Evolutionary conservation across 2,888 invertebrate genomes (phyloP).

Genomic region (Phyllotreta cruciferae): DNA sequence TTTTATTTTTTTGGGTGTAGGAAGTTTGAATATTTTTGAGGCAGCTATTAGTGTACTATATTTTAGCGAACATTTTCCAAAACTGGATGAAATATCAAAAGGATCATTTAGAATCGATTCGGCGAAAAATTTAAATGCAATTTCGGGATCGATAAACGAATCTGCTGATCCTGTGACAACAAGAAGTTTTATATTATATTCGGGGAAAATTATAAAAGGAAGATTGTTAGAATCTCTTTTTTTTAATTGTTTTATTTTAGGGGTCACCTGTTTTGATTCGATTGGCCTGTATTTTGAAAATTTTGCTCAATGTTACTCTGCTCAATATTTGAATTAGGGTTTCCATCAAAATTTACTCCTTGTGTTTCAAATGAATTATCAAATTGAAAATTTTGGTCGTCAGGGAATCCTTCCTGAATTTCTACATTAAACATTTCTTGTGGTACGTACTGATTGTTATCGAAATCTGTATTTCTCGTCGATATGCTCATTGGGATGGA

Average conservation of each 20-base stretch:
- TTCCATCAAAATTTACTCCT: too few relatives aligned
- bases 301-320: too few relatives aligned
- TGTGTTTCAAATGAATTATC: background rate
- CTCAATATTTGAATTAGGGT: background rate
- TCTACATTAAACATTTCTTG: background rate
- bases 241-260: too few relatives aligned
- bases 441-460: background rate
- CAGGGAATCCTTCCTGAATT: background rate
- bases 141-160: conserved; percentile 34
- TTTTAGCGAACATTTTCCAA: conserved; percentile 6
- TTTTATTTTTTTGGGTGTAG: conserved; percentile 17
- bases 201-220: conserved; percentile 33
- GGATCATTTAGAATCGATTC: conserved; percentile 25
- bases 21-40: conserved; percentile 1
- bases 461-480: background rate
- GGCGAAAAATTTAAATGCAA: conserved; percentile 29
- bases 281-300: too few relatives aligned
- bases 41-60: too few relatives aligned
- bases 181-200: conserved; percentile 35
- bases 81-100: conserved; percentile 25
- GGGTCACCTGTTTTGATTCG: too few relatives aligned
- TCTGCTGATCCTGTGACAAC: conserved; percentile 30
- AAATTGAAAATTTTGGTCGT: conserved; percentile 10
- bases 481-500: too few relatives aligned
- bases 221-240: conserved; percentile 18